Evolutionary conservation across 2,888 invertebrate genomes (phyloP).

Genomic region (Polyommatus icarus): DNA sequence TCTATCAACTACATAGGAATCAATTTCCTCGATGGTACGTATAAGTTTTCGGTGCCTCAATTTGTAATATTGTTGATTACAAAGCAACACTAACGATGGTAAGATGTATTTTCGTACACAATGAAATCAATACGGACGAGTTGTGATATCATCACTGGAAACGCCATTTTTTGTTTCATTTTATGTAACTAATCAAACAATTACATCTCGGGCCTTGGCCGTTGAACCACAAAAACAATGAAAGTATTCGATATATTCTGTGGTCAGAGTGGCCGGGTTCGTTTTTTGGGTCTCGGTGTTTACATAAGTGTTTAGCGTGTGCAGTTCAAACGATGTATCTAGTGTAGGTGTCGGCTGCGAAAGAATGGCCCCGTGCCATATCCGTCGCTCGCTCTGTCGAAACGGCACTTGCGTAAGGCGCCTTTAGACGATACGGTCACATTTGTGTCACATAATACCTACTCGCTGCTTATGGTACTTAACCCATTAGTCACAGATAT

Average conservation of each 20-base stretch:
- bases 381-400: conserved; percentile 65
- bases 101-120: conserved; percentile 24
- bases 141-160: conserved; percentile 26
- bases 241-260: conserved; percentile 32
- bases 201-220: conserved; percentile 44
- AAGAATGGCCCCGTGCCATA: conserved; percentile 76
- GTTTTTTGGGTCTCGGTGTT: conserved; percentile 58
- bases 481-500: conserved; percentile 7
- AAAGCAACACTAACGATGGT: not conserved
- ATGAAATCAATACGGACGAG: conserved; percentile 1
- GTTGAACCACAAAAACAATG: conserved; percentile 43
- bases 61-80: not conserved
- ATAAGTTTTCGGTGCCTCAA: not conserved
- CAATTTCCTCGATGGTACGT: too few species aligned
- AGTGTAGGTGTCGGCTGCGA: conserved; percentile 68
- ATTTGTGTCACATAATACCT: conserved; percentile 29
- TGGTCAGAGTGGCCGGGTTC: conserved; percentile 40
- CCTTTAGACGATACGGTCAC: conserved; percentile 53
- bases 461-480: conserved; percentile 4
- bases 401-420: conserved; percentile 68
- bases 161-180: conserved; percentile 22
- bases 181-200: conserved; percentile 30
- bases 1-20: too few species aligned
- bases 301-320: conserved; percentile 64
- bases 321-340: conserved; percentile 61